A percentile compares a stretch with the other conserved stretches of the same genome.
phyloP scores from a whole-genome alignment of 2,888 invertebrate species.

The Cataglyphis rosenhaueri region DNA sequence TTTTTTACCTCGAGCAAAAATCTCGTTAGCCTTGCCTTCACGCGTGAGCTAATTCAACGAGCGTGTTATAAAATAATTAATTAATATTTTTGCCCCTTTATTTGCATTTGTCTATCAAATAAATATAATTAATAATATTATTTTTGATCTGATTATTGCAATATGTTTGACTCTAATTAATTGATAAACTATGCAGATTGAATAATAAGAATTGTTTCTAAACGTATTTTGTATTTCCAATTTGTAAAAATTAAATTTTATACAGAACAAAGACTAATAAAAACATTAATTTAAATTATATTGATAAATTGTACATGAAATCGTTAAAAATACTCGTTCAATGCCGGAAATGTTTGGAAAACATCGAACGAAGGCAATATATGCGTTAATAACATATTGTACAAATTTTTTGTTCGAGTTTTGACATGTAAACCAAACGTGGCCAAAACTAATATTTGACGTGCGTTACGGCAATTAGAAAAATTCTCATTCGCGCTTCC shows the following conservation, averaged over 20 bases:
- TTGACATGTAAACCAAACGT: constrained; percentile 18
- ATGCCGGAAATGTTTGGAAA: constrained; percentile 16
- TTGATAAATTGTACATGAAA: constrained; percentile 9
- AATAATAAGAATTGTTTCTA: background rate
- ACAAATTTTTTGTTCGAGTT: constrained; percentile 17
- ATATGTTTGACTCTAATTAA: background rate
- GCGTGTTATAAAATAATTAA: constrained; percentile 2
- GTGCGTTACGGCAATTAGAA: constrained; percentile 39
- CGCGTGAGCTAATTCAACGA: constrained; percentile 21
- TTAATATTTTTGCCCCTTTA: background rate
- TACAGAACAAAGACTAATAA: background rate
- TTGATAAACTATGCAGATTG: background rate
- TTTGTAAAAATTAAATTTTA: constrained; percentile 1
- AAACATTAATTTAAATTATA: constrained; percentile 29
- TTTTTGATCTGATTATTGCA: background rate
- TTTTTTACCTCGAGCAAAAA: constrained; percentile 7
- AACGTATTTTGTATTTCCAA: background rate
- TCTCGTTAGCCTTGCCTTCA: constrained; percentile 49
- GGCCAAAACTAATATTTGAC: constrained; percentile 40
- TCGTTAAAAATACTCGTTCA: constrained; percentile 25
- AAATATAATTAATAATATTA: background rate
- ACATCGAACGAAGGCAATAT: background rate
- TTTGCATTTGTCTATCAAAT: background rate
- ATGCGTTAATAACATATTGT: constrained; percentile 27
- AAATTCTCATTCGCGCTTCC: constrained; percentile 24